Evolutionary conservation across 2,888 invertebrate genomes (phyloP).

Genomic region (Chloroclysta siterata): DNA sequence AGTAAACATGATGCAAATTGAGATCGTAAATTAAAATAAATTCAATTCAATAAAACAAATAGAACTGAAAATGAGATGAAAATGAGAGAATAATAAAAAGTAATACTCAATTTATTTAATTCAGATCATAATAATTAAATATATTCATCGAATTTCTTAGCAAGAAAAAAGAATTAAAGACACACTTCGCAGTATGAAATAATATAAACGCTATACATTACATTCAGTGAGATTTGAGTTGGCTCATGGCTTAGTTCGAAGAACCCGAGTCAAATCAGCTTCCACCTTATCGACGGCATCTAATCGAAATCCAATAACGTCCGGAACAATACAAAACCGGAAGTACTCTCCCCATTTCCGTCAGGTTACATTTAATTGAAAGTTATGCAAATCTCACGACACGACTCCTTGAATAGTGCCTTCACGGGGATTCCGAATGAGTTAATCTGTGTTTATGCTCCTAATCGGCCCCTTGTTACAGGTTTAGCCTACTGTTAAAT

Average conservation of each 20-base stretch:
- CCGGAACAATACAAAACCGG: slow-evolving; percentile 59
- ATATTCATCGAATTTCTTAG: no score
- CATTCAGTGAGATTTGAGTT: no score
- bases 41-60: no score
- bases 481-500: slow-evolving; percentile 78
- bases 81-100: no score
- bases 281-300: slow-evolving; percentile 19
- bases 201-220: no score
- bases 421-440: slow-evolving; percentile 80
- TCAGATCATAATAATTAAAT: no score
- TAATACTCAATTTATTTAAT: no score
- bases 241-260: not conserved
- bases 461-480: slow-evolving; percentile 83
- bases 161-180: no score
- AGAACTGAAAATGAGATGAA: no score
- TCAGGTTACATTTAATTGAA: slow-evolving; percentile 83
- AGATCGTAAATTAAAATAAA: no score
- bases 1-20: no score
- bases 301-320: slow-evolving; percentile 41
- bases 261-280: not conserved
- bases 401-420: slow-evolving; percentile 79
- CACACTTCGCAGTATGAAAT: no score
- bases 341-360: slow-evolving; percentile 76
- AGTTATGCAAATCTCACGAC: slow-evolving; percentile 84
- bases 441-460: slow-evolving; percentile 84